Evolutionary conservation across 1,140 invertebrate species (phyloP).

Genomic region (Drosophila melanica): DNA sequence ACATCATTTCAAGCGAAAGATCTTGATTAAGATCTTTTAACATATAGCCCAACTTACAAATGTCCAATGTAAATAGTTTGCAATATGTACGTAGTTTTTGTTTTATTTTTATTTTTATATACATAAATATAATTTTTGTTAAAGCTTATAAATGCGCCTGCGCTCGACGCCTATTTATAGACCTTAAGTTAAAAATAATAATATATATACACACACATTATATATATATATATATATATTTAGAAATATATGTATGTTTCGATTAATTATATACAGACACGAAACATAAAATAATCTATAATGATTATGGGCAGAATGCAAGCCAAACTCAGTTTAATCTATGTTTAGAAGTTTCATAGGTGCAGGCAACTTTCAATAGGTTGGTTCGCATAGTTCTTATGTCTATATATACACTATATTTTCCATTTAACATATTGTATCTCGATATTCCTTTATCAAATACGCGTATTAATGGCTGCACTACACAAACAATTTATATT

Average conservation of each 20-base stretch:
- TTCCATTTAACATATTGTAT: conserved; percentile 52
- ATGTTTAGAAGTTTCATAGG: conserved; percentile 24
- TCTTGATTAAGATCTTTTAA: conserved; percentile 23
- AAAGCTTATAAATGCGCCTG: conserved; percentile 37
- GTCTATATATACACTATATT: conserved; percentile 30
- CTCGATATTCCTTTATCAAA: conserved; percentile 55
- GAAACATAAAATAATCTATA: conserved; percentile 66
- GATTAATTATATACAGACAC: conserved; percentile 51
- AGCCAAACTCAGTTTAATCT: conserved; percentile 76
- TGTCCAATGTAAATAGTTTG: conserved; percentile 79
- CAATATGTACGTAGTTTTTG: conserved; percentile 61
- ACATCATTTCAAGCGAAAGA: conserved; percentile 5
- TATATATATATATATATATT: conserved; percentile 45
- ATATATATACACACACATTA: conserved; percentile 1
- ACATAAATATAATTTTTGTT: conserved; percentile 46
- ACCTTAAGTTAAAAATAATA: conserved; percentile 55
- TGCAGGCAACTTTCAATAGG: conserved; percentile 36
- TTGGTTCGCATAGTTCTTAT: conserved; percentile 29
- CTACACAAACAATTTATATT: conserved; percentile 69
- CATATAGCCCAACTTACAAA: conserved; percentile 30
- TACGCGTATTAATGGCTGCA: conserved; percentile 70
- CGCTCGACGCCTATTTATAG: conserved; percentile 60
- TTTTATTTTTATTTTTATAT: conserved; percentile 40
- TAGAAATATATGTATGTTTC: conserved; percentile 40
- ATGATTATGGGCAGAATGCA: conserved; percentile 64